phyloP scores from a whole-genome alignment of 1,140 invertebrate species.

The Drosophila ohnishii region DNA sequence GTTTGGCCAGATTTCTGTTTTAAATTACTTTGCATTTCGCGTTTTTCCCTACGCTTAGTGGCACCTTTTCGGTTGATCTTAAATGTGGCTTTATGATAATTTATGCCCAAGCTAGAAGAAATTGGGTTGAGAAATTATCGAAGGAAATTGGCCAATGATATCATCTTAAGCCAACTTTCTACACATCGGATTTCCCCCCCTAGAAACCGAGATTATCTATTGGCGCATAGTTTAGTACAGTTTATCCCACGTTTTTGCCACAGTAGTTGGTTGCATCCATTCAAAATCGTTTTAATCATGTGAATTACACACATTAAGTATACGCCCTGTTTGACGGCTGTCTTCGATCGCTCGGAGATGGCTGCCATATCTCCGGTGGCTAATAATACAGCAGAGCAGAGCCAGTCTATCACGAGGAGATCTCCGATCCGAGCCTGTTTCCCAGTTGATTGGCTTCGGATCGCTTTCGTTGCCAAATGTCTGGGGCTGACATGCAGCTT shows the following conservation, averaged over 20 bases:
- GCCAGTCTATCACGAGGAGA: conserved; percentile 57
- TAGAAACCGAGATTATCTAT: conserved; percentile 5
- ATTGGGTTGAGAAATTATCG: conserved; percentile 46
- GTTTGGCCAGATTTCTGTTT: conserved; percentile 35
- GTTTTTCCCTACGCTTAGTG: conserved; percentile 17
- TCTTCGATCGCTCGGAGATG: conserved; percentile 44
- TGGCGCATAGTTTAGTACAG: conserved; percentile 23
- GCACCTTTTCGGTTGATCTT: conserved; percentile 30
- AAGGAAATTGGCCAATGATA: conserved; percentile 51
- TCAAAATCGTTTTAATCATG: conserved; percentile 22
- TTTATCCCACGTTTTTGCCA: conserved; percentile 30
- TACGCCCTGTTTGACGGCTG: conserved; percentile 41
- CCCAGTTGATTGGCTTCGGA: conserved; percentile 59
- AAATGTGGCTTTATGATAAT: conserved; percentile 35
- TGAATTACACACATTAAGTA: conserved; percentile 41
- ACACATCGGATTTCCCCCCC: conserved; percentile 38
- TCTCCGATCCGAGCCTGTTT: conserved; percentile 47
- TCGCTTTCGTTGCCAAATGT: conserved; percentile 73
- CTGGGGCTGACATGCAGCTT: conserved; percentile 62
- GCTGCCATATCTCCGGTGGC: conserved; percentile 36
- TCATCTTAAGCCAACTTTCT: conserved; percentile 43
- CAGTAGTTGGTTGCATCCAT: conserved; percentile 12
- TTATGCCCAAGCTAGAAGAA: conserved; percentile 37
- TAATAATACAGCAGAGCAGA: conserved; percentile 47
- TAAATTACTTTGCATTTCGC: conserved; percentile 41